A percentile compares a stretch with the other conserved stretches of the same genome.
phyloP scores from a whole-genome alignment of 2,888 invertebrate species.

The Agriopis leucophaearia region DNA sequence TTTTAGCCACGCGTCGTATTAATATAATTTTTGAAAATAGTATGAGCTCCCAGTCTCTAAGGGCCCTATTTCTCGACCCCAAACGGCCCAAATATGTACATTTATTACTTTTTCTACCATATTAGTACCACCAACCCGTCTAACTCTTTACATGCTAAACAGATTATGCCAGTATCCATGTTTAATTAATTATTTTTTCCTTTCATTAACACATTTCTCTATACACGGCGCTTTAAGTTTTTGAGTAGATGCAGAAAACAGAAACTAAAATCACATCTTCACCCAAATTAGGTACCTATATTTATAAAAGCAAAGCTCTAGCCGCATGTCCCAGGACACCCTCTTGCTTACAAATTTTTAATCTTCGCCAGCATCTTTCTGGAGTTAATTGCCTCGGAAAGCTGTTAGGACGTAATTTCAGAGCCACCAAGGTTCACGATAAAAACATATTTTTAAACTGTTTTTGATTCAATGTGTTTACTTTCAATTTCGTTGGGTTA shows the following conservation, averaged over 20 bases:
- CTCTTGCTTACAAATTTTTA: constrained; percentile 40
- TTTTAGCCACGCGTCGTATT: too few relatives aligned
- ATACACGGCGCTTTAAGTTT: too few relatives aligned
- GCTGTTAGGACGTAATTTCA: constrained; percentile 35
- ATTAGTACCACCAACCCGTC: too few relatives aligned
- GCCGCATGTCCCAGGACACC: constrained; percentile 25
- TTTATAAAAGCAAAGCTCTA: constrained; percentile 13
- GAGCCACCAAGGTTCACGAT: constrained; percentile 20
- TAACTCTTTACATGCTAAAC: too few relatives aligned
- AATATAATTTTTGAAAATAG: too few relatives aligned
- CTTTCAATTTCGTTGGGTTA: constrained; percentile 21
- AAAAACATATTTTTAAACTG: constrained; percentile 35
- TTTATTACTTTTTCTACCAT: too few relatives aligned
- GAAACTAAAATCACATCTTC: neutral
- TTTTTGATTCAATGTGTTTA: constrained; percentile 32
- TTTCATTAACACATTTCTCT: too few relatives aligned
- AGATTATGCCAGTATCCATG: too few relatives aligned
- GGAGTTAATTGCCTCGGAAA: constrained; percentile 37
- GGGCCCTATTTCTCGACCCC: too few relatives aligned
- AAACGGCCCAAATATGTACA: too few relatives aligned
- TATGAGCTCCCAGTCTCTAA: too few relatives aligned
- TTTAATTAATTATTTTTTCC: too few relatives aligned
- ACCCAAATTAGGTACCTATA: constrained; percentile 1
- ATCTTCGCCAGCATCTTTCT: constrained; percentile 37
- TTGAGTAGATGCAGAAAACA: neutral